Conservation (phyloP, 2,888 invertebrate genomes). For the Dynastes maya region DNA sequence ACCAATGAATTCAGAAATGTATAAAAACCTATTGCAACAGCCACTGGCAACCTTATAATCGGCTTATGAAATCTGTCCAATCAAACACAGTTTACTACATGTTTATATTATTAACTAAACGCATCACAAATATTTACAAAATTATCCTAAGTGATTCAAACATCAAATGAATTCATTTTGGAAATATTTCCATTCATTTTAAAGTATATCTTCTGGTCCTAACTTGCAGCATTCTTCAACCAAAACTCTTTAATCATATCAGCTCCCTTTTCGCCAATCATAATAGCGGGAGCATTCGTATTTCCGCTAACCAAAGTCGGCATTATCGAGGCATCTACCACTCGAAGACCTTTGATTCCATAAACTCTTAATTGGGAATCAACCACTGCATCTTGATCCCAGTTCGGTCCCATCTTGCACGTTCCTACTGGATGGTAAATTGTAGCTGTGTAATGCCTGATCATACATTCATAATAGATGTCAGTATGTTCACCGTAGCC, state of each 20-base stretch:
- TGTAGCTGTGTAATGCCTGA: constrained; percentile 85
- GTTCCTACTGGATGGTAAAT: constrained; percentile 92
- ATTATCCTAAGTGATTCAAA: too few relatives aligned
- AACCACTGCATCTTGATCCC: constrained; percentile 88
- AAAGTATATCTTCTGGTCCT: not conserved
- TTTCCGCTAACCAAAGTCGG: constrained; percentile 89
- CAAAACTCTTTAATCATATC: constrained; percentile 93
- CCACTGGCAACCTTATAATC: too few relatives aligned
- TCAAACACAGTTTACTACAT: too few relatives aligned
- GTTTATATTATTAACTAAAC: too few relatives aligned
- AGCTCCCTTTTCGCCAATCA: constrained; percentile 92
- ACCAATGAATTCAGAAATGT: too few relatives aligned
- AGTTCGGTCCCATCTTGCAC: constrained; percentile 91
- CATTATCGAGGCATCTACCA: constrained; percentile 91
- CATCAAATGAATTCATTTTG: too few relatives aligned
- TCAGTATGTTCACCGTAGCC: constrained; percentile 80
- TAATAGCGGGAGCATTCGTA: constrained; percentile 89
- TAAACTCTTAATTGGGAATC: constrained; percentile 86
- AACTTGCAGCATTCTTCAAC: constrained; percentile 63
- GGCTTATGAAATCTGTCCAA: too few relatives aligned
- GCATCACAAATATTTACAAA: too few relatives aligned
- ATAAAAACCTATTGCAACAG: too few relatives aligned
- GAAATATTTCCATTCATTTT: not conserved
- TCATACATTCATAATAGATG: constrained; percentile 91
- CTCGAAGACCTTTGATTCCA: constrained; percentile 84